Evolutionary conservation across 2,113 vertebrate species (phyloP).

Genomic region (Gallinago paraguaiae): DNA sequence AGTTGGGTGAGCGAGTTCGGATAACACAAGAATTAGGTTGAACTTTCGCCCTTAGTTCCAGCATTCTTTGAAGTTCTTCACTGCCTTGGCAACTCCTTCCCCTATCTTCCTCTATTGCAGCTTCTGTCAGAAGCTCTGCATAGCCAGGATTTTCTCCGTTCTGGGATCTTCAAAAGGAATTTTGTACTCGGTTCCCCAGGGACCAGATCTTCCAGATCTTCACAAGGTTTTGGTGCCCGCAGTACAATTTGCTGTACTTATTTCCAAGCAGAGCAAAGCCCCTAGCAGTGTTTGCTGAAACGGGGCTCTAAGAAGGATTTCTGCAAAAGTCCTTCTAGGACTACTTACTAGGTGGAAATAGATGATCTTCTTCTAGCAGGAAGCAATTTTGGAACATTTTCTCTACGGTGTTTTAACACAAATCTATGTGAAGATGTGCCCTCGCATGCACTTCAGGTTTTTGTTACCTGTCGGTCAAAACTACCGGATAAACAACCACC

Average conservation of each 20-base stretch:
- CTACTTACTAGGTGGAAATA: neutral
- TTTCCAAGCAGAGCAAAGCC: neutral
- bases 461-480: neutral
- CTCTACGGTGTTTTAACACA: neutral
- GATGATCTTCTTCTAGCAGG: neutral
- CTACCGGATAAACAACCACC: neutral
- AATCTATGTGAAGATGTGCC: neutral
- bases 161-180: conserved; percentile 47
- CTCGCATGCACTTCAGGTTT: neutral
- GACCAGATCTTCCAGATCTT: conserved; percentile 9
- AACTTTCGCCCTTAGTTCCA: conserved; percentile 47
- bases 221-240: neutral
- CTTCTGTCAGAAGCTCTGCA: conserved; percentile 24
- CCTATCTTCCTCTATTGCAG: conserved; percentile 5
- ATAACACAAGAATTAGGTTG: conserved; percentile 42
- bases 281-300: neutral
- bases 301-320: neutral
- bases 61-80: conserved; percentile 50
- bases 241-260: neutral
- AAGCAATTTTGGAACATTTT: neutral
- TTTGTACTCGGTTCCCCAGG: conserved; percentile 5
- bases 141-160: conserved; percentile 32
- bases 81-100: conserved; percentile 32
- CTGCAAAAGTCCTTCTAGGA: neutral
- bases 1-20: neutral